These are phyloP conservation scores for Mimachlamys varia DNA, from an alignment of 2,888 invertebrate genomes.

Conservation along the genomic window DNA sequence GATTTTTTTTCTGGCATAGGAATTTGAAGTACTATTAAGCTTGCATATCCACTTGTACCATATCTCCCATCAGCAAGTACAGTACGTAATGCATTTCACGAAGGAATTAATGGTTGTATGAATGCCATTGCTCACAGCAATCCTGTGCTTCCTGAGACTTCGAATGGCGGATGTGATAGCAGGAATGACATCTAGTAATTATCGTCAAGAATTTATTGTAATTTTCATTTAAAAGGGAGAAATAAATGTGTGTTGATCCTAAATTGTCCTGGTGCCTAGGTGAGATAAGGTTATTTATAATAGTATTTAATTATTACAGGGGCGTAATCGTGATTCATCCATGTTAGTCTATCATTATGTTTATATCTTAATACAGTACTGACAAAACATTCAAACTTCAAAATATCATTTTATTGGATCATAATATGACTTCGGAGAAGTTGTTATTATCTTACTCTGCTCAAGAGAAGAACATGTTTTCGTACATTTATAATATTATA, in stretches of 20 bases:
- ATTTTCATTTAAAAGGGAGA: background rate
- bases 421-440: background rate
- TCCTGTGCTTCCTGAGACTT: too few relatives aligned
- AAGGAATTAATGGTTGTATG: too few relatives aligned
- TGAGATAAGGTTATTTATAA: background rate
- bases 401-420: background rate
- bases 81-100: too few relatives aligned
- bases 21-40: background rate
- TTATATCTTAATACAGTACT: background rate
- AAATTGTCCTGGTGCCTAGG: background rate
- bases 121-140: too few relatives aligned
- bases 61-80: too few relatives aligned
- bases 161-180: too few relatives aligned
- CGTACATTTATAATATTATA: conserved; percentile 14
- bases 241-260: background rate
- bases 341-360: background rate
- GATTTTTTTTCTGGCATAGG: background rate
- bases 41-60: too few relatives aligned
- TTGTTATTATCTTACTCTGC: background rate
- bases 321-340: too few relatives aligned
- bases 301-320: background rate
- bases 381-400: background rate
- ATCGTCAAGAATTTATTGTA: too few relatives aligned
- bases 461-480: background rate
- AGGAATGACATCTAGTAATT: too few relatives aligned